Conservation (phyloP, 2,113 vertebrate genomes). For the Bos indicus region DNA sequence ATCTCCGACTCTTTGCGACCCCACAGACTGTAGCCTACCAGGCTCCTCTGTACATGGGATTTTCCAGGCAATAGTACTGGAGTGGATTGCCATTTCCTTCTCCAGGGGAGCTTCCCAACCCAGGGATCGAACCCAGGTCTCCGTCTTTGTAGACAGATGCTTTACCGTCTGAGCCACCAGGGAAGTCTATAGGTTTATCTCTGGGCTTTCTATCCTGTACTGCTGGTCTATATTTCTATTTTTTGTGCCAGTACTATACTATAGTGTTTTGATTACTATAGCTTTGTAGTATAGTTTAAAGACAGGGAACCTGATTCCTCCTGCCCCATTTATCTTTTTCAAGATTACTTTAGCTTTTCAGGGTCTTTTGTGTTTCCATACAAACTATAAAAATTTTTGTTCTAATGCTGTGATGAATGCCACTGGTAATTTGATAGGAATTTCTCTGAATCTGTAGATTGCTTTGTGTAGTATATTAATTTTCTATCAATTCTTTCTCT, state of each 20-base stretch:
- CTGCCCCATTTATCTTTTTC: not conserved
- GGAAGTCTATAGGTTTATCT: not conserved
- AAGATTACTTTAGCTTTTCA: not conserved
- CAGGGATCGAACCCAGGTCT: no score
- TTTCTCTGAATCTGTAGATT: not conserved
- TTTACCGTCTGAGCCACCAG: no score
- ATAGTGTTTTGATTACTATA: not conserved
- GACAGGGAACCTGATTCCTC: not conserved
- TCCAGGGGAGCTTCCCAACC: no score
- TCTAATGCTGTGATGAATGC: not conserved
- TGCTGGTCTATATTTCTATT: not conserved
- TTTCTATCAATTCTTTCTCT: not conserved
- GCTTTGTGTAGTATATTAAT: not conserved
- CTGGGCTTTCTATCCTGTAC: not conserved
- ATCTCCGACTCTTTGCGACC: rapidly evolving
- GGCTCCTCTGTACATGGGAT: no score
- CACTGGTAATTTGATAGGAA: not conserved
- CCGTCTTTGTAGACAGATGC: no score
- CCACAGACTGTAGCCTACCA: no score
- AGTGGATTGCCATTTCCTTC: no score
- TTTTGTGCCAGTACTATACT: not conserved
- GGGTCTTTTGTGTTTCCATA: not conserved
- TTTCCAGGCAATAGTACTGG: no score
- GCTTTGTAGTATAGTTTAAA: not conserved
- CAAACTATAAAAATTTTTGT: not conserved